Evolutionary conservation across 2,888 invertebrate genomes (phyloP), one percentile per base, ranked within the genome.

Genomic region (Dasysyrphus tricinctus): DNA sequence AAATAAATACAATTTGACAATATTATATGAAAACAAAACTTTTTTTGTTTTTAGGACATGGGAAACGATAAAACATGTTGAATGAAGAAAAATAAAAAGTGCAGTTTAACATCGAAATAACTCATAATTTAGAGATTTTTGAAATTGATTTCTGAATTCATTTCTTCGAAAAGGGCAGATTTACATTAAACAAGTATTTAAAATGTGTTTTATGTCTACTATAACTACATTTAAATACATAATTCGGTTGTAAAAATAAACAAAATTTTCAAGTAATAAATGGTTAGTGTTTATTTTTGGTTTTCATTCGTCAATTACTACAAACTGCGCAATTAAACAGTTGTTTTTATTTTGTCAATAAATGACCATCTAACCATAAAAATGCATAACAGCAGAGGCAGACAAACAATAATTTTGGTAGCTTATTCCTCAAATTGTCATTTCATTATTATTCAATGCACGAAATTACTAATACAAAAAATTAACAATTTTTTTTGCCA

Each of bases 401-500:
- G 2, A 57, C 34, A 5, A 5, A 34, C 34, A 34, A 34, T 6
- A 5, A 16, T 16, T 47, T 47, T 3, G 3, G 9, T 0, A 8
- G 2, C 2, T 12, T 5, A 51, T 51, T 51, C 12, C 16, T 56
- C 4, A 56, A 34, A 34, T n/a, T 34, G 1, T 11, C 34, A 57
- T 57, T 57, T 11, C 16, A 57, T 34, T 57, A 32, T 32, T n/a
- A 56, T 56, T 56, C 11, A 12, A 24, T 24, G 14, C 12, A 51
- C 56, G 57, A 57, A 57, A 57, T 34, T 9, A 57, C 11, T 16
- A 56, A 9, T 8, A 56, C 32, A 56, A 32, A 56, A 34, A 34
- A 34, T 34, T 3, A n/a, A n/a, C n/a, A n/a, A n/a, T 32, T 16
- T 16, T 57, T 57, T 16, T 34, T 44, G 5, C 5, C 7, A 14